A percentile compares a stretch with the other conserved stretches of the same genome.
Evolutionary conservation across 2,888 invertebrate species (phyloP).

Genomic region (Drosophila cognata): DNA sequence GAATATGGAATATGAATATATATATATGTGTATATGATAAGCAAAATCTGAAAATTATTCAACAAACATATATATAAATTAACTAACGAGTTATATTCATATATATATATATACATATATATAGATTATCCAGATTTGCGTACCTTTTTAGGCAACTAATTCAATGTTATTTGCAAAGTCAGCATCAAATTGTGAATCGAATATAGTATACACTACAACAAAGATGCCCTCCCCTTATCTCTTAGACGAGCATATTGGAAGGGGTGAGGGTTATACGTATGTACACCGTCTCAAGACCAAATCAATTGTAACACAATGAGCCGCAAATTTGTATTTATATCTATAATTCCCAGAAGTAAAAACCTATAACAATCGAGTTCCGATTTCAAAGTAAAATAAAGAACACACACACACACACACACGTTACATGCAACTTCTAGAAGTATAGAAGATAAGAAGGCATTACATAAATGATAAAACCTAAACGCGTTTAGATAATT

Average conservation of each 20-base stretch:
- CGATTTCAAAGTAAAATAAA: constrained; percentile 57
- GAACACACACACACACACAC: not conserved
- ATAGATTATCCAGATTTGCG: constrained; percentile 65
- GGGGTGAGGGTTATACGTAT: constrained; percentile 10
- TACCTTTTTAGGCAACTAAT: constrained; percentile 68
- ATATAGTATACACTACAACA: constrained; percentile 7
- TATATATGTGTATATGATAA: constrained; percentile 22
- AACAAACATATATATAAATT: constrained; percentile 9
- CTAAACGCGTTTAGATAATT: constrained; percentile 71
- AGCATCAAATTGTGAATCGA: constrained; percentile 28
- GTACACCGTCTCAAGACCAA: constrained; percentile 56
- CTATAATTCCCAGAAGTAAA: constrained; percentile 35
- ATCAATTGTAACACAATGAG: constrained; percentile 63
- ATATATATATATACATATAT: not conserved
- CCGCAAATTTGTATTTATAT: constrained; percentile 72
- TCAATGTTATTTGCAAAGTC: constrained; percentile 54
- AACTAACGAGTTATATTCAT: constrained; percentile 38
- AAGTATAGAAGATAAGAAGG: constrained; percentile 13
- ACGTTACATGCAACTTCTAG: constrained; percentile 25
- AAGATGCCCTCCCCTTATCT: not conserved
- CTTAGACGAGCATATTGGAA: not conserved
- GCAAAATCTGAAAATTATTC: constrained; percentile 10
- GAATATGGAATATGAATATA: constrained; percentile 27
- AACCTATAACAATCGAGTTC: constrained; percentile 72
- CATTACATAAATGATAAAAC: constrained; percentile 31